Evolutionary conservation across 2,797 vertebrate genomes (phyloP).

Genomic region (Sarcoramphus papa): DNA sequence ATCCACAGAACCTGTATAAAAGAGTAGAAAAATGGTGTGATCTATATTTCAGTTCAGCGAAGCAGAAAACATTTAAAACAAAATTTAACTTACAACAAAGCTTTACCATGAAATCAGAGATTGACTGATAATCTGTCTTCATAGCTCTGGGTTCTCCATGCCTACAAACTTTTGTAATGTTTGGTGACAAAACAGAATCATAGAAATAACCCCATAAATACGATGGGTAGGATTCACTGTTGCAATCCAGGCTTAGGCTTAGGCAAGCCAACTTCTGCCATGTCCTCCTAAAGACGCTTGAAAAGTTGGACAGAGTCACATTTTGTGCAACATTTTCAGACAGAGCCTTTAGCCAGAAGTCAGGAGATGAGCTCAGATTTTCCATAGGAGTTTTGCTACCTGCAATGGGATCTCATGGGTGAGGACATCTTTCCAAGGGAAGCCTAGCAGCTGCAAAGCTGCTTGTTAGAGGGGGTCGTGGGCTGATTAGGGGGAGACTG

Average conservation of each 20-base stretch:
- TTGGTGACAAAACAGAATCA: neutral
- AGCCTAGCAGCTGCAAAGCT: neutral
- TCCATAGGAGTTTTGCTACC: neutral
- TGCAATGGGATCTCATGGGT: neutral
- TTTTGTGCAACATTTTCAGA: neutral
- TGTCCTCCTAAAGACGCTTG: neutral
- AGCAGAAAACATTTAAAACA: neutral
- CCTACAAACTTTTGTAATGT: neutral
- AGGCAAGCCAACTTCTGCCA: neutral
- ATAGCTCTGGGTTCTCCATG: neutral
- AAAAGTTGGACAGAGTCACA: neutral
- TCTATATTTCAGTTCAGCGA: neutral
- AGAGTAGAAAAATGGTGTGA: neutral
- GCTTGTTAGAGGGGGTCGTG: neutral
- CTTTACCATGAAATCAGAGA: neutral
- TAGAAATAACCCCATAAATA: neutral
- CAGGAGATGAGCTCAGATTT: neutral
- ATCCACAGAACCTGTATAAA: neutral
- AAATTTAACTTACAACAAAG: neutral
- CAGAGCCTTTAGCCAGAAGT: neutral
- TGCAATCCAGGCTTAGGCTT: neutral
- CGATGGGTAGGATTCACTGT: neutral
- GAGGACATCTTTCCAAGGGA: neutral
- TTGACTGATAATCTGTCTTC: neutral
- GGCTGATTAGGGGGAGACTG: neutral